Evolutionary conservation across 1,140 invertebrate species (phyloP).

Genomic region (Caenorhabditis briggsae): DNA sequence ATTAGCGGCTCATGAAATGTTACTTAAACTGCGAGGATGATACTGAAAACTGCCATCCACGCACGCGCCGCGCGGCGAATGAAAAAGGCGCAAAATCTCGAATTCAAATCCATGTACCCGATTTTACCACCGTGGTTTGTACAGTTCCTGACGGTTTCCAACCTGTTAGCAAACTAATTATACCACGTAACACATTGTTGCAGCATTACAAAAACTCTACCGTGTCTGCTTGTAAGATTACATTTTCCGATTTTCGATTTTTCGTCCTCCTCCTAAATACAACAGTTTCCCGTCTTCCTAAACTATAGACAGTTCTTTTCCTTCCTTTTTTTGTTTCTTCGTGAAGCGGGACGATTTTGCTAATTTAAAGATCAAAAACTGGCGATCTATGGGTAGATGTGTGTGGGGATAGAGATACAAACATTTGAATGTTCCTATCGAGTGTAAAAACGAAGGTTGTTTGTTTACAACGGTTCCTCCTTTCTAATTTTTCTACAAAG

Average conservation of each 20-base stretch:
- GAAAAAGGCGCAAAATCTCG: too few relatives aligned
- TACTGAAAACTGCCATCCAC: too few relatives aligned
- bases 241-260: slow-evolving; percentile 27
- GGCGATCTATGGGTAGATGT: background rate
- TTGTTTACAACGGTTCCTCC: slow-evolving; percentile 43
- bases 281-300: background rate
- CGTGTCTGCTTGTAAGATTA: background rate
- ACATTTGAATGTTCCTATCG: slow-evolving; percentile 9
- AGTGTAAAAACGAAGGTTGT: slow-evolving; percentile 15
- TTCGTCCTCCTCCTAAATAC: background rate
- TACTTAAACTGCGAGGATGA: too few relatives aligned
- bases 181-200: background rate
- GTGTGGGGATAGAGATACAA: background rate
- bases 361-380: slow-evolving; percentile 53
- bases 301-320: slow-evolving; percentile 18
- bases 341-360: background rate
- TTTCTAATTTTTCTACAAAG: slow-evolving; percentile 1
- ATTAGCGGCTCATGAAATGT: too few relatives aligned
- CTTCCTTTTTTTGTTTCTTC: background rate
- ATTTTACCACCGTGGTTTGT: background rate
- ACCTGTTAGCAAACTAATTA: background rate
- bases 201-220: background rate
- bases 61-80: too few relatives aligned
- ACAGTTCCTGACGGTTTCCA: background rate
- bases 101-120: too few relatives aligned